These are phyloP conservation scores for Tholera decimalis DNA, from an alignment of 2,888 invertebrate genomes.

Conservation along the genomic window DNA sequence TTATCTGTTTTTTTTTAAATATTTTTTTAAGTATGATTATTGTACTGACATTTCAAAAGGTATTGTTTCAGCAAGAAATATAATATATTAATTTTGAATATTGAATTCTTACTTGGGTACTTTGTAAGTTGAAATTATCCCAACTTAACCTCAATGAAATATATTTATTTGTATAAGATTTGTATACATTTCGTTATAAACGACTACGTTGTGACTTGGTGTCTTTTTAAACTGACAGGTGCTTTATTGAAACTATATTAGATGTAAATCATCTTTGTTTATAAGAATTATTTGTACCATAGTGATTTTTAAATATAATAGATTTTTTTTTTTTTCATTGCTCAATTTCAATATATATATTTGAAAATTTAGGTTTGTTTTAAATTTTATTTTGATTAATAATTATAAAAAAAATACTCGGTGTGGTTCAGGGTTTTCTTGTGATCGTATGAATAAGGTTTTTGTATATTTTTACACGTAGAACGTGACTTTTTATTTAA, in stretches of 20 bases:
- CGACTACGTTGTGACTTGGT: slow-evolving; percentile 16
- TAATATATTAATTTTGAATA: too few relatives aligned
- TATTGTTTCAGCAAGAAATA: too few relatives aligned
- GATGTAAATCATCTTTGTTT: slow-evolving; percentile 1
- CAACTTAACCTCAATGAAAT: too few relatives aligned
- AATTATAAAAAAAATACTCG: slow-evolving; percentile 30
- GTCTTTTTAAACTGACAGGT: background rate
- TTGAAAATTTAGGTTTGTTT: slow-evolving; percentile 19
- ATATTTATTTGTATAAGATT: too few relatives aligned
- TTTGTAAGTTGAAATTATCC: too few relatives aligned
- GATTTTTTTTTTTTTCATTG: slow-evolving; percentile 35
- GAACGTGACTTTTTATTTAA: slow-evolving; percentile 41
- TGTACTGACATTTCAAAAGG: too few relatives aligned
- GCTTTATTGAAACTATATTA: slow-evolving; percentile 11
- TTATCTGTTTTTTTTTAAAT: too few relatives aligned
- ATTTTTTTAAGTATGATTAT: too few relatives aligned
- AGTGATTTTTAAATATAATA: slow-evolving; percentile 11
- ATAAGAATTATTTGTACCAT: slow-evolving; percentile 3
- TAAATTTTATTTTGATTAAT: slow-evolving; percentile 24
- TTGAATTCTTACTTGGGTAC: too few relatives aligned
- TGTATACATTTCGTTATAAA: slow-evolving; percentile 11
- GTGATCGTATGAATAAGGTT: slow-evolving; percentile 47
- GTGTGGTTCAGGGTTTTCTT: slow-evolving; percentile 45
- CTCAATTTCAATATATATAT: slow-evolving; percentile 46
- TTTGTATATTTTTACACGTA: slow-evolving; percentile 24